phyloP scores from a whole-genome alignment of 2,113 vertebrate genomes.

The Condylura cristata region DNA sequence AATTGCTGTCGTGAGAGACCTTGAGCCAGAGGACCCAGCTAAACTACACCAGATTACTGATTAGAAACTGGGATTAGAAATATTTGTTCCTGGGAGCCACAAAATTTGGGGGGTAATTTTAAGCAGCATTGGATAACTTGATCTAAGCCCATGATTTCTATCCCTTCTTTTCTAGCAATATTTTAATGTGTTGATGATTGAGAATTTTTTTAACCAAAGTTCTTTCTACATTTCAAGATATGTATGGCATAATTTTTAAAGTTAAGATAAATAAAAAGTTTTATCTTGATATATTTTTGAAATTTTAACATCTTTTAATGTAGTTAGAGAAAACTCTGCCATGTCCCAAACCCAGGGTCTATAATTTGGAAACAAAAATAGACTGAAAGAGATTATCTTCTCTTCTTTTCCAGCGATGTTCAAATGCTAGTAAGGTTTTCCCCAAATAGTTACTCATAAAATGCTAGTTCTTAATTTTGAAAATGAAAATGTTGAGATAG shows the following conservation, averaged over 20 bases:
- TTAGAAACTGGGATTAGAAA: neutral
- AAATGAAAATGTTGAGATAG: neutral
- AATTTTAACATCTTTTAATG: neutral
- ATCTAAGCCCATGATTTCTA: neutral
- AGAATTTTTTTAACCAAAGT: neutral
- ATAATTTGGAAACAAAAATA: neutral
- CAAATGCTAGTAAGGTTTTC: neutral
- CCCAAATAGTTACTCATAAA: neutral
- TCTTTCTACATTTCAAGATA: neutral
- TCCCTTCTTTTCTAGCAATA: neutral
- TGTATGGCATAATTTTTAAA: neutral
- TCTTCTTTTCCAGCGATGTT: neutral
- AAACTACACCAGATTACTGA: neutral
- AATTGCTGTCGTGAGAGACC: neutral
- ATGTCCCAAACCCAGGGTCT: neutral
- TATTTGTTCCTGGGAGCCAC: neutral
- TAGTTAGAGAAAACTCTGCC: neutral
- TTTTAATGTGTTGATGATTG: neutral
- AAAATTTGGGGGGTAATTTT: neutral
- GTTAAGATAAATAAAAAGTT: neutral
- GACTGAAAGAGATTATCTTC: neutral
- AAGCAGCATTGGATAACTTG: neutral
- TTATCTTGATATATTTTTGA: neutral
- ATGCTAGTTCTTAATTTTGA: slow-evolving; percentile 19
- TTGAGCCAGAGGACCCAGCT: neutral